Evolutionary conservation across 2,888 invertebrate species (phyloP).

Genomic region (Drosophila borborema): DNA sequence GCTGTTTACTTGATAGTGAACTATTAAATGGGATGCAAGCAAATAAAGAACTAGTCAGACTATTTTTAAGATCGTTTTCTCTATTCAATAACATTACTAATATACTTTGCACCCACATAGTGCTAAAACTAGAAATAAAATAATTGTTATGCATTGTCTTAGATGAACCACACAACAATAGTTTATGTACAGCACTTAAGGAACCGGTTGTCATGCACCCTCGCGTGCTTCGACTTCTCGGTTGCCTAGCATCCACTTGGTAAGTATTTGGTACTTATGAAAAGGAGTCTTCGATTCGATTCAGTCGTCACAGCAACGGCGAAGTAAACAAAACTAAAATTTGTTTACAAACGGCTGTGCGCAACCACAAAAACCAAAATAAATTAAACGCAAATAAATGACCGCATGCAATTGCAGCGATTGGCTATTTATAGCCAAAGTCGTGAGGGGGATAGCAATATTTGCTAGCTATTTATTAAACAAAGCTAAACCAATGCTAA

Average conservation of each 20-base stretch:
- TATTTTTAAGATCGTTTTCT: background rate
- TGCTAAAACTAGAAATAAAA: background rate
- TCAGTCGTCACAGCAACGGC: slow-evolving; percentile 49
- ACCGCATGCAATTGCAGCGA: slow-evolving; percentile 34
- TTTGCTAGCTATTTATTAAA: slow-evolving; percentile 19
- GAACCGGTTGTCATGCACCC: slow-evolving; percentile 53
- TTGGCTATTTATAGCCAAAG: slow-evolving; percentile 34
- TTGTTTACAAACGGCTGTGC: slow-evolving; percentile 38
- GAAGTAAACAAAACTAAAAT: slow-evolving; percentile 45
- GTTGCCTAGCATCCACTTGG: slow-evolving; percentile 29
- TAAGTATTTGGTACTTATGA: slow-evolving; percentile 26
- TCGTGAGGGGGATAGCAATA: background rate
- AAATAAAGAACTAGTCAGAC: background rate
- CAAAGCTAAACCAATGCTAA: slow-evolving; percentile 2
- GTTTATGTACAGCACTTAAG: slow-evolving; percentile 25
- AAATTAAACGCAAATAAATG: slow-evolving; percentile 33
- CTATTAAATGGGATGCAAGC: background rate
- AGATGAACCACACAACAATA: background rate
- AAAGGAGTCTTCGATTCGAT: slow-evolving; percentile 8
- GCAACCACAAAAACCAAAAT: slow-evolving; percentile 29
- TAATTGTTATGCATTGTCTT: slow-evolving; percentile 1
- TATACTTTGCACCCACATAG: background rate
- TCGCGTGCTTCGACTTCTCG: slow-evolving; percentile 18
- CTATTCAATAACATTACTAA: background rate
- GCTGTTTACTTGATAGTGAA: background rate